Conservation (phyloP, 2,888 invertebrate genomes). For the Lasioglossum zephyrum region DNA sequence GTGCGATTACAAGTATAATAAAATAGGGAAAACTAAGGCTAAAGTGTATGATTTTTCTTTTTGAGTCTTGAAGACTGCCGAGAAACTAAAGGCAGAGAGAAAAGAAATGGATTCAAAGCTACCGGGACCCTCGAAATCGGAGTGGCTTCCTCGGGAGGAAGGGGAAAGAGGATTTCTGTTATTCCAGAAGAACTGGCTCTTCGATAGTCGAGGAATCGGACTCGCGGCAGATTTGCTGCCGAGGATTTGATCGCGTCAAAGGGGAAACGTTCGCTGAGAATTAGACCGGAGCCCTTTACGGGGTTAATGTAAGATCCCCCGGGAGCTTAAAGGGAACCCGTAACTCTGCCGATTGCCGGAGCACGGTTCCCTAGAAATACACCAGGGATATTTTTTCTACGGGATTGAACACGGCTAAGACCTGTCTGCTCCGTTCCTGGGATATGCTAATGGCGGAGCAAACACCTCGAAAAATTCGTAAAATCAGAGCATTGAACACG, state of each 20-base stretch:
- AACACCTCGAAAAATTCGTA: no score
- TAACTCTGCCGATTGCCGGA: slow-evolving; percentile 15
- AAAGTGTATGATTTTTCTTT: no score
- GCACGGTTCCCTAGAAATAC: slow-evolving; percentile 39
- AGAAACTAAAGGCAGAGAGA: neutral
- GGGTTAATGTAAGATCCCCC: slow-evolving; percentile 13
- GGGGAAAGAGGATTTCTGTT: slow-evolving; percentile 11
- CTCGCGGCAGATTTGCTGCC: neutral
- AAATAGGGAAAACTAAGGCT: no score
- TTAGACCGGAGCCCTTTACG: neutral
- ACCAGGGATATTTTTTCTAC: slow-evolving; percentile 54
- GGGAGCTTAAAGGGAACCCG: slow-evolving; percentile 24
- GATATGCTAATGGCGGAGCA: neutral
- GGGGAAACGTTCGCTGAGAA: neutral
- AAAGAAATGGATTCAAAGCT: neutral
- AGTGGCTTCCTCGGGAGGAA: neutral
- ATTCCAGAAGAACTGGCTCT: neutral
- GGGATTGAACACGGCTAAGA: slow-evolving; percentile 31
- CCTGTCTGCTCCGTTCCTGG: neutral
- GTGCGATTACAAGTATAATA: no score
- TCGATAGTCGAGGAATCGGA: neutral
- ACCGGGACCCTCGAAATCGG: slow-evolving; percentile 1
- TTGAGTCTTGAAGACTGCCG: neutral
- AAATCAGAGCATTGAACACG: no score
- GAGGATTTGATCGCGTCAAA: slow-evolving; percentile 6